These are phyloP conservation scores for Morus bassanus DNA, from an alignment of 2,797 vertebrate species.

Conservation along the genomic window DNA sequence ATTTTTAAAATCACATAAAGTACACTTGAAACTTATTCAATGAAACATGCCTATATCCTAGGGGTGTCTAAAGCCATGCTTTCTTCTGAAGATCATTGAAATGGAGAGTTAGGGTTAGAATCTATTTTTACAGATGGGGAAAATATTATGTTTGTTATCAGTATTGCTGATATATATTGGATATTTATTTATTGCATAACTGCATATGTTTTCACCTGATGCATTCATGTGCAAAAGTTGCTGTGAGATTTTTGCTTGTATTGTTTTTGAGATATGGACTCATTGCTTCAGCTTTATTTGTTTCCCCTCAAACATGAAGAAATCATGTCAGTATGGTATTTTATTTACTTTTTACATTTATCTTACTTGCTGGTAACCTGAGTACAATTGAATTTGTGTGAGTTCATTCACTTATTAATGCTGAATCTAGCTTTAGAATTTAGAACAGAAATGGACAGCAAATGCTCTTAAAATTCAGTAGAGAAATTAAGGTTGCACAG, in stretches of 20 bases:
- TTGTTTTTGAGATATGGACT: background rate
- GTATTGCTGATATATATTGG: background rate
- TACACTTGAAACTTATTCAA: background rate
- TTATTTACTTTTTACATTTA: background rate
- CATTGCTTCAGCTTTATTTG: background rate
- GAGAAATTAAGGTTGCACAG: background rate
- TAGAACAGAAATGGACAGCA: background rate
- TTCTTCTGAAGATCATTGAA: background rate
- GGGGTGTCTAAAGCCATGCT: background rate
- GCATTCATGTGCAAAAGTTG: background rate
- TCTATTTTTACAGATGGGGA: background rate
- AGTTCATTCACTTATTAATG: background rate
- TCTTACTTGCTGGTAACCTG: background rate
- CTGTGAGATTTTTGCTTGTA: background rate
- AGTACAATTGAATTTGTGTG: background rate
- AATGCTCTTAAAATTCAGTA: background rate
- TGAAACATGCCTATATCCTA: background rate
- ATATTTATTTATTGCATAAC: background rate
- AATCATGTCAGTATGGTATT: background rate
- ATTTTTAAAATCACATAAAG: background rate
- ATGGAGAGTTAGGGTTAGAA: background rate
- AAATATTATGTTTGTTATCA: background rate
- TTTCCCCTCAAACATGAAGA: background rate
- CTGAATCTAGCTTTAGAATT: background rate
- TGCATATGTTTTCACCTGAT: background rate